phyloP scores from a whole-genome alignment of 2,113 vertebrate species.

The Catharus minimus region DNA sequence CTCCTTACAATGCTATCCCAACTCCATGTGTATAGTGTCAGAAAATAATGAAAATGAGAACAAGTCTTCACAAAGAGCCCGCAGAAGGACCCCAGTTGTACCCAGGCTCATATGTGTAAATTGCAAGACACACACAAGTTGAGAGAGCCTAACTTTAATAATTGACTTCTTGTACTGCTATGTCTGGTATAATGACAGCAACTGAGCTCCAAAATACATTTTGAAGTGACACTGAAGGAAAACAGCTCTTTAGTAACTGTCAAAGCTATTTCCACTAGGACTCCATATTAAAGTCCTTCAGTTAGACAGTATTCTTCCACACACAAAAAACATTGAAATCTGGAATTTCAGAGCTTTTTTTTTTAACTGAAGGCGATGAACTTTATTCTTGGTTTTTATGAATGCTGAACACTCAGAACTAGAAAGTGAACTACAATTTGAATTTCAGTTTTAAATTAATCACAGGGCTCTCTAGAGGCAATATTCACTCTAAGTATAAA shows the following conservation, averaged over 20 bases:
- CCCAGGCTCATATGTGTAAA: fast-evolving
- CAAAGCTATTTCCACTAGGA: background rate
- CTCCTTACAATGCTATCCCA: background rate
- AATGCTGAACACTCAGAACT: background rate
- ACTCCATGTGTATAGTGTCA: fast-evolving
- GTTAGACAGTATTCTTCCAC: background rate
- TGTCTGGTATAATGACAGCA: background rate
- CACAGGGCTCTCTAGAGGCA: background rate
- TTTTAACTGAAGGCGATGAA: background rate
- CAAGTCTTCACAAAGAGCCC: background rate
- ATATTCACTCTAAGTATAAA: background rate
- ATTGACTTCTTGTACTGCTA: background rate
- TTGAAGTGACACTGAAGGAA: background rate
- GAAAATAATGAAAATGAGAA: background rate
- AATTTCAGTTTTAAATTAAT: background rate
- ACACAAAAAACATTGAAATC: background rate
- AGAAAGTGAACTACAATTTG: background rate
- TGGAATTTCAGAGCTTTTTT: background rate
- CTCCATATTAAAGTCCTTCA: background rate
- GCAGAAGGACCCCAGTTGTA: background rate
- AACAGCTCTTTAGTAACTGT: background rate
- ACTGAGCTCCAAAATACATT: background rate
- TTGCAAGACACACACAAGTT: background rate
- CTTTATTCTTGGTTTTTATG: background rate
- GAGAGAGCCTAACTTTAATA: background rate